phyloP scores from a whole-genome alignment of 2,888 invertebrate genomes.

The Callinectes sapidus region DNA sequence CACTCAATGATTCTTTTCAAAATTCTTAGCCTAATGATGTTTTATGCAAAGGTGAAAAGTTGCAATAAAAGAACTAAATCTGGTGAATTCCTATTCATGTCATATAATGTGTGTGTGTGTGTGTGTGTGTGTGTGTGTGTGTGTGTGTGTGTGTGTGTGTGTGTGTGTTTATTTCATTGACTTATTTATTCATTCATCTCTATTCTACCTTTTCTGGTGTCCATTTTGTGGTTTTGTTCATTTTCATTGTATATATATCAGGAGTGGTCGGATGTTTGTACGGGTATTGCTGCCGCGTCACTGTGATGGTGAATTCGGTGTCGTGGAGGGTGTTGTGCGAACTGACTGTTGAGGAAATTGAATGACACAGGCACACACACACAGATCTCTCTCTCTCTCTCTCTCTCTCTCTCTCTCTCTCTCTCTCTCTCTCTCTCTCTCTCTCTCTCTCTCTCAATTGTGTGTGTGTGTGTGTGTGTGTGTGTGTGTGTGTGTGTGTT shows the following conservation, averaged over 20 bases:
- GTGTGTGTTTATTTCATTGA: too few species aligned
- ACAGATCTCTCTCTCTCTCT: background rate
- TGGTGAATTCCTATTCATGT: too few species aligned
- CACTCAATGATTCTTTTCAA: too few species aligned
- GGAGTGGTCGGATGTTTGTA: background rate
- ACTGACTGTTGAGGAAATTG: background rate
- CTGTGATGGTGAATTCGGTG: background rate
- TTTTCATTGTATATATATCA: background rate
- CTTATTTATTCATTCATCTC: too few species aligned
- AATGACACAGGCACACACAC: background rate
- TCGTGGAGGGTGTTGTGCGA: background rate
- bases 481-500: background rate
- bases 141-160: too few species aligned
- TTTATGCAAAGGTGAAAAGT: too few species aligned
- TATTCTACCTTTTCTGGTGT: too few species aligned
- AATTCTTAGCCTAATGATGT: too few species aligned
- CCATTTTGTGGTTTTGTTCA: background rate
- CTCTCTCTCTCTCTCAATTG: background rate
- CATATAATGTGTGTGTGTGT: too few species aligned
- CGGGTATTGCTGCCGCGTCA: background rate
- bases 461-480: slow-evolving; percentile 1
- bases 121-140: too few species aligned
- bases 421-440: slow-evolving; percentile 1
- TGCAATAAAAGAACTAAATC: too few species aligned
- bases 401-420: slow-evolving; percentile 1